phyloP scores from a whole-genome alignment of 2,113 vertebrate genomes.

The Isurus oxyrinchus region DNA sequence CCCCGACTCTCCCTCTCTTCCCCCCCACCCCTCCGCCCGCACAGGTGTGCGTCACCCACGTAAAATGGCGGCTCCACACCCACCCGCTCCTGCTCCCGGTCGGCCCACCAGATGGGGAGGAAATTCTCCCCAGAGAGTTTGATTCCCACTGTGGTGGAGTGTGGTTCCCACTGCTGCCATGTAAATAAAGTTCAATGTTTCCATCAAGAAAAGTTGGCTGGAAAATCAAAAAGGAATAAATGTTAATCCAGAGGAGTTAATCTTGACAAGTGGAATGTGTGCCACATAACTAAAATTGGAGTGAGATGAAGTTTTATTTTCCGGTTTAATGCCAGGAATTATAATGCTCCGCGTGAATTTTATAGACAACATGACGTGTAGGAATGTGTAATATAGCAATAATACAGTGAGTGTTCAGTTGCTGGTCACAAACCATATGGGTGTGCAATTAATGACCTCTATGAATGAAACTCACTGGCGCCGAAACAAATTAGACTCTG shows the following conservation, averaged over 20 bases:
- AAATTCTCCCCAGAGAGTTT: no score
- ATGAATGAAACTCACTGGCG: neutral
- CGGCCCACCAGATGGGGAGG: no score
- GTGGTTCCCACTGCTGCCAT: no score
- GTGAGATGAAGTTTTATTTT: neutral
- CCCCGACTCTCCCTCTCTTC: no score
- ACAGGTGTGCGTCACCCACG: no score
- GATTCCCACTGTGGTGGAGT: no score
- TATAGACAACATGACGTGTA: neutral
- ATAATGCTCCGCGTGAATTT: neutral
- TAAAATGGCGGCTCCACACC: no score
- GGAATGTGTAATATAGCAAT: neutral
- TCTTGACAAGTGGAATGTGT: neutral
- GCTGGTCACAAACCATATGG: neutral
- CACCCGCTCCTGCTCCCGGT: no score
- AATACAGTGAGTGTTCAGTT: neutral
- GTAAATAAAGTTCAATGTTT: no score
- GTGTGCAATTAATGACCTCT: neutral
- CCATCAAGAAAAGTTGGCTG: no score
- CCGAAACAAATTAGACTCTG: neutral
- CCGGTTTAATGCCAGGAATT: neutral
- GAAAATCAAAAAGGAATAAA: neutral
- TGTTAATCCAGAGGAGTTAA: neutral
- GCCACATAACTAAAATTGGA: neutral
- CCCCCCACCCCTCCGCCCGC: no score